These are phyloP conservation scores for Salvator merianae DNA, from an alignment of 2,113 vertebrate genomes.

Conservation along the genomic window DNA sequence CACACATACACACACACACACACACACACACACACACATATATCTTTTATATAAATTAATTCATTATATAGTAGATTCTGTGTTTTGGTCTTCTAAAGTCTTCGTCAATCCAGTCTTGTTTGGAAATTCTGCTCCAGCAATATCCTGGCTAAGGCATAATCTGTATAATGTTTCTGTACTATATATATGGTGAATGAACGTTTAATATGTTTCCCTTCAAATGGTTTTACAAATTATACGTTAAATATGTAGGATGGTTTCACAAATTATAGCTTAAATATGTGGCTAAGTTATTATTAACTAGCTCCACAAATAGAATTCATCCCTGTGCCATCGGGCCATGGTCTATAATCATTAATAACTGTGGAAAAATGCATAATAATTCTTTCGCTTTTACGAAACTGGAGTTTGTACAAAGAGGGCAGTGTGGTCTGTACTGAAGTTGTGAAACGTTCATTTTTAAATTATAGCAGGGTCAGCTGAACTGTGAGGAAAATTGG, in stretches of 20 bases:
- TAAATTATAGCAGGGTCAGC: too few relatives aligned
- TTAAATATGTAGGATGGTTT: not conserved
- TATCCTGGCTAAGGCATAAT: slow-evolving; percentile 8
- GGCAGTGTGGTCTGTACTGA: not conserved
- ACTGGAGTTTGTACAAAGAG: not conserved
- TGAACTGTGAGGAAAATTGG: too few relatives aligned
- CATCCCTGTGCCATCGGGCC: not conserved
- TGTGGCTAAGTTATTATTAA: not conserved
- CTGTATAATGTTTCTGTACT: slow-evolving; percentile 8
- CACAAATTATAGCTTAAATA: slow-evolving; percentile 2
- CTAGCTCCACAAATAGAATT: not conserved
- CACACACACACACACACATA: too few relatives aligned
- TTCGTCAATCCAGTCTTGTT: too few relatives aligned
- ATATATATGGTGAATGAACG: slow-evolving; percentile 9
- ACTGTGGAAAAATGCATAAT: not conserved
- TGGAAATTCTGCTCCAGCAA: not conserved
- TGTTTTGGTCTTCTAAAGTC: too few relatives aligned
- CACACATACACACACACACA: too few relatives aligned
- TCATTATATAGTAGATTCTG: too few relatives aligned
- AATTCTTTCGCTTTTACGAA: not conserved
- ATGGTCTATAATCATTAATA: not conserved
- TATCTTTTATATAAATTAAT: too few relatives aligned
- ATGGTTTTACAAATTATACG: slow-evolving; percentile 12
- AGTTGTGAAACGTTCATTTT: too few relatives aligned
- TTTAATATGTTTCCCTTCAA: not conserved